These are phyloP conservation scores for Actinopyga echinites DNA, from an alignment of 53 echinoderm and acorn worm genomes.

Conservation along the genomic window DNA sequence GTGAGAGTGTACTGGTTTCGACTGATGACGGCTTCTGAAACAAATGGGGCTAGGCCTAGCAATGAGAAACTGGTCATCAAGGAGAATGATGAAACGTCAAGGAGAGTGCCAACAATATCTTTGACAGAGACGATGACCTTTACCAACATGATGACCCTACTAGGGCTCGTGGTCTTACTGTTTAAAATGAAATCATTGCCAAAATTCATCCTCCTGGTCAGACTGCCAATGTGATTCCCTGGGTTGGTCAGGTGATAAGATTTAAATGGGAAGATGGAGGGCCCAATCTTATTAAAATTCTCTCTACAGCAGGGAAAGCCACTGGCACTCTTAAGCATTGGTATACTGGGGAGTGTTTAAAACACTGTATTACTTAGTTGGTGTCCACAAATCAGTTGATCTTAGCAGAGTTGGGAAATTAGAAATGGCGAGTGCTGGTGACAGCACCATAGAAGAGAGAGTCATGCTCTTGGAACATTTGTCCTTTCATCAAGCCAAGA, in stretches of 20 bases:
- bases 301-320: constrained; percentile 12
- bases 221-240: background rate
- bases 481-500: background rate
- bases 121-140: too few relatives aligned
- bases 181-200: too few relatives aligned
- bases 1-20: background rate
- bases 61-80: too few relatives aligned
- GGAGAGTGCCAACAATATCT: too few relatives aligned
- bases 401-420: background rate
- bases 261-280: background rate
- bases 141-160: too few relatives aligned
- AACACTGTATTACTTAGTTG: background rate
- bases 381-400: background rate
- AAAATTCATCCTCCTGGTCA: too few relatives aligned
- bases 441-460: background rate
- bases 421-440: too few relatives aligned
- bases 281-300: background rate
- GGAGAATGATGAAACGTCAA: too few relatives aligned
- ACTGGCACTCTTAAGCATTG: background rate
- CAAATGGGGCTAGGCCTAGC: too few relatives aligned
- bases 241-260: background rate
- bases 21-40: background rate
- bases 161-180: too few relatives aligned
- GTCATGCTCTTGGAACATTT: background rate
- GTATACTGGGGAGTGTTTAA: background rate